phyloP scores from a whole-genome alignment of 2,888 invertebrate species.

The Nomada lathburiana region DNA sequence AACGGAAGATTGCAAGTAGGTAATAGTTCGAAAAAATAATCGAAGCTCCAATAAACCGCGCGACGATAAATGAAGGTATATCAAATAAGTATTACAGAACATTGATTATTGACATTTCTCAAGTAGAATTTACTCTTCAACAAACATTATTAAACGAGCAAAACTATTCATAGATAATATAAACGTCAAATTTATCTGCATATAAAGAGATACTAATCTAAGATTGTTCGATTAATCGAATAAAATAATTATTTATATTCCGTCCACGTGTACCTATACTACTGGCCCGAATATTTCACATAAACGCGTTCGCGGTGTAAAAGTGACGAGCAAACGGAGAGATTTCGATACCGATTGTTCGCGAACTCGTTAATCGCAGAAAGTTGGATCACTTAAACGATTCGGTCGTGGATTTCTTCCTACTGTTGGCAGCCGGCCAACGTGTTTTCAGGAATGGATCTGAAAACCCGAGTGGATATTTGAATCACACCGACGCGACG shows the following conservation, averaged over 20 bases:
- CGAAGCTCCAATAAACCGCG: too few species aligned
- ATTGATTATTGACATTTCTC: too few species aligned
- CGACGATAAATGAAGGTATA: too few species aligned
- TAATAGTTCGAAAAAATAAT: too few species aligned
- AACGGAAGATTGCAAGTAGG: too few species aligned
- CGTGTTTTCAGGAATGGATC: slow-evolving; percentile 26
- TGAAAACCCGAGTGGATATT: slow-evolving; percentile 21
- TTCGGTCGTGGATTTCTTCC: not conserved
- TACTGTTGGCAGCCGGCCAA: slow-evolving; percentile 31
- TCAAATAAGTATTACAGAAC: too few species aligned
- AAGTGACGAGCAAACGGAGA: not conserved
- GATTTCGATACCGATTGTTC: slow-evolving; percentile 12
- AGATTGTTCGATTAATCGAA: too few species aligned
- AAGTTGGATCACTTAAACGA: not conserved
- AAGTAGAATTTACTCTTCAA: too few species aligned
- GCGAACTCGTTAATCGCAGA: slow-evolving; percentile 12
- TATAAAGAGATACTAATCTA: too few species aligned
- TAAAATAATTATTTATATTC: not conserved
- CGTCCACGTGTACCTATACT: not conserved
- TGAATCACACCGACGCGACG: slow-evolving; percentile 24
- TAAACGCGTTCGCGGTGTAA: not conserved
- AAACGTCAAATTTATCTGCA: too few species aligned
- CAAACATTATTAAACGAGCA: too few species aligned
- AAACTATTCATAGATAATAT: too few species aligned
- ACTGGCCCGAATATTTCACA: not conserved